A percentile compares a stretch with the other conserved stretches of the same genome.
These are phyloP conservation scores for Himalopsyche tibetana DNA, from an alignment of 2,888 invertebrate species.

Conservation along the genomic window DNA sequence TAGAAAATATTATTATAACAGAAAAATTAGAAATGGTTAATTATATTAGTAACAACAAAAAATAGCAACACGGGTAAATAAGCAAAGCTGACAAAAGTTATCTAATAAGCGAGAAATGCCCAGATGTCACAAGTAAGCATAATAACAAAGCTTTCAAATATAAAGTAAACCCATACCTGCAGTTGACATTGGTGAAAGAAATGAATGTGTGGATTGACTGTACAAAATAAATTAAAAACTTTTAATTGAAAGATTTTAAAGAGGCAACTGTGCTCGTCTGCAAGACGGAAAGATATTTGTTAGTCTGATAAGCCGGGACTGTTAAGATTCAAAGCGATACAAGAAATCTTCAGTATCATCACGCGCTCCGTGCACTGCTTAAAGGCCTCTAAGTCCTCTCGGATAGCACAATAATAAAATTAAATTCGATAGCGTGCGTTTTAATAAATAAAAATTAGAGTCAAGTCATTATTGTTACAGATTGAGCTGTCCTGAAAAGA, in stretches of 20 bases:
- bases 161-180: constrained; percentile 20
- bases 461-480: not conserved
- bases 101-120: constrained; percentile 2
- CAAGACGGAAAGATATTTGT: not conserved
- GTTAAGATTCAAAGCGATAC: not conserved
- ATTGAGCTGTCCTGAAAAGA: not conserved
- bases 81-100: constrained; percentile 48
- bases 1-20: constrained; percentile 9
- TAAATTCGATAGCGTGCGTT: not conserved
- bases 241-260: not conserved
- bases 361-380: not conserved
- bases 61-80: constrained; percentile 47
- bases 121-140: constrained; percentile 32
- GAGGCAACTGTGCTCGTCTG: not conserved
- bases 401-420: not conserved
- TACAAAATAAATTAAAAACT: not conserved
- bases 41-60: constrained; percentile 47
- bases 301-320: constrained; percentile 1
- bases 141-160: constrained; percentile 23
- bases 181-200: constrained; percentile 1
- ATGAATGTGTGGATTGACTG: not conserved
- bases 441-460: not conserved
- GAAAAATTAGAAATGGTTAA: constrained; percentile 7
- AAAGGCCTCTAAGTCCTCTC: constrained; percentile 7
- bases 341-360: not conserved